Evolutionary conservation across 2,113 vertebrate species (phyloP), one percentile per base, ranked within the genome.

Genomic region (Labeo rohita): DNA sequence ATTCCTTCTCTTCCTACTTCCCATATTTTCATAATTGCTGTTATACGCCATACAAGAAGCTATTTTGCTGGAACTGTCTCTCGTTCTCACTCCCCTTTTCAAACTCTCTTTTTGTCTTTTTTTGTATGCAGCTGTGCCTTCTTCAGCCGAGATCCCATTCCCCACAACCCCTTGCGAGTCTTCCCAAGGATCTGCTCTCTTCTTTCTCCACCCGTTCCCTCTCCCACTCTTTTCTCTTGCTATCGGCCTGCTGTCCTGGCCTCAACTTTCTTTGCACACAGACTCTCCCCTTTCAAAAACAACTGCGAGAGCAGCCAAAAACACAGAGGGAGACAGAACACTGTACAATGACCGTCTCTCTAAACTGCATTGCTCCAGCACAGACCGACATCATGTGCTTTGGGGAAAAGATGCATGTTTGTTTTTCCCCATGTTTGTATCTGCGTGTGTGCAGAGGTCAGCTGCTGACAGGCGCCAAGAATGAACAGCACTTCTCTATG

Each of bases 331-430:
- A 92, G 88, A 90, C 74, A 85, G 80, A 90, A 79, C 85, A 85
- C 70, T 86, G 84, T 34, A 78, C 84, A 84, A 84, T 80, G 79
- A 61, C 86, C 47, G 84, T 89, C 76, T 89, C 77, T 89, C 66
- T 86, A 43, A 85, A 87, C n/a, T 52, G 79, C 86, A 54, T 70
- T 87, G 75, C 78, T 88, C 84, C 49, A 81, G 90, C 87, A 76
- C 90, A 86, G 86, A 90, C 74, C 88, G 91, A 92, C 91, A 92
- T 91, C 90, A 91, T 93, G 92, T 90, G 89, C 56, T 87, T 86
- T 81, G 81, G 84, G 83, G 80, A 90, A 86, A 90, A 50, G 3
- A 85, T 66, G 18, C 56, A 82, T 74, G 78, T 90, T 85, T 80
- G 50, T 85, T 83, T 83, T 75, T 74, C 72, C 5, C 47, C n/a